Evolutionary conservation across 2,113 vertebrate species (phyloP).

Genomic region (Piaya cayana): DNA sequence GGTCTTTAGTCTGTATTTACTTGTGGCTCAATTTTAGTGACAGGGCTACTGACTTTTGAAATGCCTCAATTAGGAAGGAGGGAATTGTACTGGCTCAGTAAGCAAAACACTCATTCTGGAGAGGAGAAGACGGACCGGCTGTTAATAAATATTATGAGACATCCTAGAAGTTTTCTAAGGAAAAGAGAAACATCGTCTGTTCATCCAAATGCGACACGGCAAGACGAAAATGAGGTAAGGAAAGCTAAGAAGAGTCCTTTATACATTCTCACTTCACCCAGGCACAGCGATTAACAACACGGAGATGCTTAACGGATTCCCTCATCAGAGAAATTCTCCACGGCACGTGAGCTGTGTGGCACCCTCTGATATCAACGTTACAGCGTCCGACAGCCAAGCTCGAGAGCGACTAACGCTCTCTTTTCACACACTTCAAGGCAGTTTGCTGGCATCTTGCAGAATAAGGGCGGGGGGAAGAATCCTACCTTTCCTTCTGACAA

Average conservation of each 20-base stretch:
- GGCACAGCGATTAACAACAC: not conserved
- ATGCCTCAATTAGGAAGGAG: constrained; percentile 23
- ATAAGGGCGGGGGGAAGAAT: not conserved
- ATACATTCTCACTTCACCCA: constrained; percentile 16
- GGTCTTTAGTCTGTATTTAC: not conserved
- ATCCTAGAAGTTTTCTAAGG: not conserved
- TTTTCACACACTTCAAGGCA: rapidly evolving
- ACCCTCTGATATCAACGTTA: not conserved
- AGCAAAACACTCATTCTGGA: constrained; percentile 67
- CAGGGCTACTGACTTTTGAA: not conserved
- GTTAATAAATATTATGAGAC: constrained; percentile 63
- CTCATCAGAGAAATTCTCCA: not conserved
- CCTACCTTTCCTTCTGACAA: not conserved
- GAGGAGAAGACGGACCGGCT: constrained; percentile 54
- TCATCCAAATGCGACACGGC: not conserved
- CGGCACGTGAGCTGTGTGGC: not conserved
- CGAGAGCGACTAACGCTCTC: not conserved
- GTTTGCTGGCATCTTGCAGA: not conserved
- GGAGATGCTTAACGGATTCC: not conserved
- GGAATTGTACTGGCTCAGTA: constrained; percentile 64
- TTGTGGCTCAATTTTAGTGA: constrained; percentile 30
- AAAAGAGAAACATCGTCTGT: not conserved
- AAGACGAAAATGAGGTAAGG: constrained; percentile 37
- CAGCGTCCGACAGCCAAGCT: not conserved
- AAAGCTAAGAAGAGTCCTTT: constrained; percentile 35